phyloP scores from a whole-genome alignment of 2,888 invertebrate genomes.

The Lithophane leautieri region DNA sequence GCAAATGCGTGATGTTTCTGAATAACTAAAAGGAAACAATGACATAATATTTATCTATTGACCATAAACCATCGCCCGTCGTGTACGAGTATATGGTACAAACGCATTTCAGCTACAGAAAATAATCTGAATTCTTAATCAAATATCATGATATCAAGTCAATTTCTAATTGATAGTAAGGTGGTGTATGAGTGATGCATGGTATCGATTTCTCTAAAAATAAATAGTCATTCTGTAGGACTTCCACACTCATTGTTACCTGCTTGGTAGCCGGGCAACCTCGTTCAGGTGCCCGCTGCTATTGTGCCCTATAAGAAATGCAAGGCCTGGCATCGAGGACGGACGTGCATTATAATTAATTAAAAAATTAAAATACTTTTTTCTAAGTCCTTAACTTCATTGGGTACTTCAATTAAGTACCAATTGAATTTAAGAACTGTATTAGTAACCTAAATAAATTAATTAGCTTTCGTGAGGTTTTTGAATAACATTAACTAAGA shows the following conservation, averaged over 20 bases:
- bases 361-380: background rate
- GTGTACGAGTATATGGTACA: too few relatives aligned
- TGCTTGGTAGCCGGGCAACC: constrained; percentile 46
- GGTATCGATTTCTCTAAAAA: constrained; percentile 44
- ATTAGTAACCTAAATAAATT: background rate
- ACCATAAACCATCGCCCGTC: too few relatives aligned
- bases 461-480: background rate
- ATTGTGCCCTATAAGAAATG: constrained; percentile 29
- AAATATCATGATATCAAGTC: background rate
- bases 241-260: constrained; percentile 35
- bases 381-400: background rate
- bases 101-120: background rate
- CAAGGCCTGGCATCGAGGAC: constrained; percentile 16
- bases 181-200: constrained; percentile 6
- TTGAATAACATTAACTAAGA: background rate
- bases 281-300: constrained; percentile 4
- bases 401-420: background rate
- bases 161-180: background rate
- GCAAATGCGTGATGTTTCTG: background rate
- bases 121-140: background rate
- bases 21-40: background rate
- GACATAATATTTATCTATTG: too few relatives aligned
- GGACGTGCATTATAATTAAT: constrained; percentile 19
- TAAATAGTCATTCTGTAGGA: constrained; percentile 19
- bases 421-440: constrained; percentile 1